Conservation (phyloP, 1,140 invertebrate species). For the Nylanderia fulva region DNA sequence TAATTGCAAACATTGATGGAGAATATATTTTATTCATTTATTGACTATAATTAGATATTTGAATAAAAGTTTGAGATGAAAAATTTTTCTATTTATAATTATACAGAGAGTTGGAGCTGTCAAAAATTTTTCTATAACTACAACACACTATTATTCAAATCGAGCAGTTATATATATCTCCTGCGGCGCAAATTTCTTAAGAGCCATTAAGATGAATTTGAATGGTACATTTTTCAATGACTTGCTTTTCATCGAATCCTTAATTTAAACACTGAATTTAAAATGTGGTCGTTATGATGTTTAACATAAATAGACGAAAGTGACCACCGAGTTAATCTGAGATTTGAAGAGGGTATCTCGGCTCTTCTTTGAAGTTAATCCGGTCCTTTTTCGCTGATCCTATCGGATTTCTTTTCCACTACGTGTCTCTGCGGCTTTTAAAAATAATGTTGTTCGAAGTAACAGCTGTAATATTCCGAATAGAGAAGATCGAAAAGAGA, state of each 20-base stretch:
- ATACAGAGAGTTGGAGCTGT: background rate
- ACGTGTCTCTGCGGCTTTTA: background rate
- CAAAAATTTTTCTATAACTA: background rate
- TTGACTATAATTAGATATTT: background rate
- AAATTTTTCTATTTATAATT: background rate
- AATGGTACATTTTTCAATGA: background rate
- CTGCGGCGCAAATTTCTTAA: background rate
- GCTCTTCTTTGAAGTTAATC: background rate
- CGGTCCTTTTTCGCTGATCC: background rate
- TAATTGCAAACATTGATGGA: too few relatives aligned
- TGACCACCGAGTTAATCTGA: conserved; percentile 41
- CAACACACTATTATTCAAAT: background rate
- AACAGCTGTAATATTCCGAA: background rate
- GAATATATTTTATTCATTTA: too few relatives aligned
- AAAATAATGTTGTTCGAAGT: background rate
- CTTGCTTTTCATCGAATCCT: background rate
- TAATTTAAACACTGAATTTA: background rate
- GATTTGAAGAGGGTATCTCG: background rate
- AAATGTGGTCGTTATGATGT: background rate
- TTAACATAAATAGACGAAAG: conserved; percentile 16
- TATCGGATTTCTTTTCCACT: background rate
- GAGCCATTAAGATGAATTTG: background rate
- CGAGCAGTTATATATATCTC: background rate
- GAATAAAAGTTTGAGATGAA: background rate
- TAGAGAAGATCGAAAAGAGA: background rate